Evolutionary conservation across 1,140 invertebrate genomes (phyloP).

Genomic region (Dreissena polymorpha): DNA sequence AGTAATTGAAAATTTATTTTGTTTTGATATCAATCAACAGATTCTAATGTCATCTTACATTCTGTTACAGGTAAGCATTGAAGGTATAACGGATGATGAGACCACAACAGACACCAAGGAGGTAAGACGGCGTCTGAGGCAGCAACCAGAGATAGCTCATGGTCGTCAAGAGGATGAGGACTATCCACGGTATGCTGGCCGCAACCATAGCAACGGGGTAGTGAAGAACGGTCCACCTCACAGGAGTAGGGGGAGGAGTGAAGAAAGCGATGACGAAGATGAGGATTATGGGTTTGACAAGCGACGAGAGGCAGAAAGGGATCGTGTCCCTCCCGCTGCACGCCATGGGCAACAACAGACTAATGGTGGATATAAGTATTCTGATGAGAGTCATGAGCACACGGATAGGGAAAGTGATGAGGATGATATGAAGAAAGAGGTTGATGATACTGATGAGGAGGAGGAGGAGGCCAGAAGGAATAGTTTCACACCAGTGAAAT

Average conservation of each 20-base stretch:
- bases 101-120: constrained; percentile 47
- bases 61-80: constrained; percentile 32
- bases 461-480: constrained; percentile 49
- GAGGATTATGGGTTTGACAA: constrained; percentile 13
- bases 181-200: constrained; percentile 22
- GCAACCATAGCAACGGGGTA: constrained; percentile 20
- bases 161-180: constrained; percentile 21
- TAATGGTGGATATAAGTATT: constrained; percentile 61
- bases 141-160: constrained; percentile 45
- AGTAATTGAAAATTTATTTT: too few species aligned
- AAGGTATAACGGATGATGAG: constrained; percentile 52
- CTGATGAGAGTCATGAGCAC: constrained; percentile 56
- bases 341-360: constrained; percentile 40
- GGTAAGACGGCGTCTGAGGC: constrained; percentile 25
- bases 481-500: constrained; percentile 56
- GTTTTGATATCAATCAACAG: too few species aligned
- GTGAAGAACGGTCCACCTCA: constrained; percentile 3
- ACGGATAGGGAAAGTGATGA: constrained; percentile 41
- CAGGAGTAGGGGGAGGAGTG: constrained; percentile 9
- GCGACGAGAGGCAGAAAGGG: background rate
- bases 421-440: constrained; percentile 53
- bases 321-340: constrained; percentile 27
- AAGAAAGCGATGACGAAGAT: constrained; percentile 34
- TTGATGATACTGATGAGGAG: constrained; percentile 58
- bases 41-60: too few species aligned